Evolutionary conservation across 2,888 invertebrate species (phyloP).

Genomic region (Brassicogethes aeneus): DNA sequence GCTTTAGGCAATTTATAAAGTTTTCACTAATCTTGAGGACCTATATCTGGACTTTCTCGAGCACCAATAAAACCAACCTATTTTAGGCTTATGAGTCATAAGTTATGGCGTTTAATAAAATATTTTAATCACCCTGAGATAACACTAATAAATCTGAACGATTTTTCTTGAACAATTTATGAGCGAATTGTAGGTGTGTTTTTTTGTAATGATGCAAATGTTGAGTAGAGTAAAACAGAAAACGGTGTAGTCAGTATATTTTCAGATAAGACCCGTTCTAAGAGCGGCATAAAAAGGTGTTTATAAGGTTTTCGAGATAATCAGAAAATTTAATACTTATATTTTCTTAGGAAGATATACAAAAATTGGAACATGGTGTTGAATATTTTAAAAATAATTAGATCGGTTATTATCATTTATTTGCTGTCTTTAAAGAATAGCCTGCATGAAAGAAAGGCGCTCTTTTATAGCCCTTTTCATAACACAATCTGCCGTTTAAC

Average conservation of each 20-base stretch:
- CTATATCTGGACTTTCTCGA: slow-evolving; percentile 32
- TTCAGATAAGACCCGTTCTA: slow-evolving; percentile 6
- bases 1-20: slow-evolving; percentile 31
- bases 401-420: slow-evolving; percentile 17
- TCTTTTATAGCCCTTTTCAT: slow-evolving; percentile 1
- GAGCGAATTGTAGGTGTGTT: too few relatives aligned
- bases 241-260: slow-evolving; percentile 5
- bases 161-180: too few relatives aligned
- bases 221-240: slow-evolving; percentile 7
- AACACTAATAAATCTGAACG: background rate
- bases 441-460: slow-evolving; percentile 4
- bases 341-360: slow-evolving; percentile 14
- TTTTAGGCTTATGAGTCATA: slow-evolving; percentile 22
- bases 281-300: slow-evolving; percentile 11
- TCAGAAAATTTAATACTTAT: slow-evolving; percentile 19
- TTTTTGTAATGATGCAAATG: slow-evolving; percentile 1
- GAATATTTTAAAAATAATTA: slow-evolving; percentile 24
- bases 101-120: slow-evolving; percentile 22
- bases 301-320: slow-evolving; percentile 13
- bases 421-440: slow-evolving; percentile 9
- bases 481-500: background rate
- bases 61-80: slow-evolving; percentile 29
- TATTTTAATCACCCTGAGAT: slow-evolving; percentile 19
- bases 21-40: slow-evolving; percentile 34
- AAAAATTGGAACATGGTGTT: slow-evolving; percentile 18